These are phyloP conservation scores for Aphrocallistes beatrix DNA, from an alignment of 37 sponge, comb jelly and placozoan species.

Conservation along the genomic window DNA sequence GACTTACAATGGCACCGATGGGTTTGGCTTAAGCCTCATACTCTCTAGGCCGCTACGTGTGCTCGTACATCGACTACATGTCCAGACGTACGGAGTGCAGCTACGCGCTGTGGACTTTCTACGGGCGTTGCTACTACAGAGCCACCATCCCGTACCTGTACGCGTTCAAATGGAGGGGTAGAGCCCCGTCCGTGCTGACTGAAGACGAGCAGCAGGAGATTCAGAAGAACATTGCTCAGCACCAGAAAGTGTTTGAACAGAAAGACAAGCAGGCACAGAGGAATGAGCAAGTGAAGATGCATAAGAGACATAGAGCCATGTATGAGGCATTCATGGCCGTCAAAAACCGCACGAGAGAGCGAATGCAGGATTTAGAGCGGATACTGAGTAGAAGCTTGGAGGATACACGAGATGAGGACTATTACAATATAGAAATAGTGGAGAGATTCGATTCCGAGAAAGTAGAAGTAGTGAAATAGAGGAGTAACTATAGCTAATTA, in stretches of 20 bases:
- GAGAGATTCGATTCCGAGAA: neutral
- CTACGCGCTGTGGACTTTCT: conserved; percentile 3
- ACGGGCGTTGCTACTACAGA: neutral
- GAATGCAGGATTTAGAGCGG: neutral
- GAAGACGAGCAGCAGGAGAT: conserved; percentile 9
- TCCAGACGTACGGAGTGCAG: neutral
- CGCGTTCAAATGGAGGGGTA: neutral
- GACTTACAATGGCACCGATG: no score
- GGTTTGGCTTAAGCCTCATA: no score
- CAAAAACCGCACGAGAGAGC: neutral
- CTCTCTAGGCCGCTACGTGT: neutral
- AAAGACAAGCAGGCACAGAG: conserved; percentile 12
- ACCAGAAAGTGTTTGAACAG: conserved; percentile 6
- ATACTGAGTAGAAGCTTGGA: neutral
- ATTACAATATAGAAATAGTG: neutral
- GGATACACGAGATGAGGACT: neutral
- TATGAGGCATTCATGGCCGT: neutral
- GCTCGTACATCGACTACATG: conserved; percentile 7
- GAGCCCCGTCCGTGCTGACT: neutral
- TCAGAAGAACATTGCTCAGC: neutral
- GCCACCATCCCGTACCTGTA: neutral
- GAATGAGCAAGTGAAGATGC: neutral
- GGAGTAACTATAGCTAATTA: neutral
- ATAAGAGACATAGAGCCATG: neutral
- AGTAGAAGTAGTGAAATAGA: neutral